These are phyloP conservation scores for Nephrocerus scutellatus DNA, from an alignment of 2,888 invertebrate species.

Conservation along the genomic window DNA sequence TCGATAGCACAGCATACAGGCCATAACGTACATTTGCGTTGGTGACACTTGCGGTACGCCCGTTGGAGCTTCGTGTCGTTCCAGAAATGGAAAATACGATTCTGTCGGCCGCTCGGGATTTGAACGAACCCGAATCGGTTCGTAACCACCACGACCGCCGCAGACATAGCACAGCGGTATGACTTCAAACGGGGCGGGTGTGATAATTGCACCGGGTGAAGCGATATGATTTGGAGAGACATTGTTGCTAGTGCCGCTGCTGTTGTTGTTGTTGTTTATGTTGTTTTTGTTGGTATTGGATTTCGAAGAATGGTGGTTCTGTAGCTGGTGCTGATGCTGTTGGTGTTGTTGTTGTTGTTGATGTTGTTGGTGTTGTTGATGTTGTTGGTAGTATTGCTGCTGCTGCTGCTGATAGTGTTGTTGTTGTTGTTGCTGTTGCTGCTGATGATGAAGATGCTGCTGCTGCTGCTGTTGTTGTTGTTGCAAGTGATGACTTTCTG, in stretches of 20 bases:
- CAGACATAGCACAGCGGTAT: slow-evolving; percentile 60
- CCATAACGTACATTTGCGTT: slow-evolving; percentile 54
- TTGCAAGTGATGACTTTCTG: slow-evolving; percentile 20
- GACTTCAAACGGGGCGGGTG: slow-evolving; percentile 24
- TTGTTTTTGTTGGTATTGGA: slow-evolving; percentile 20
- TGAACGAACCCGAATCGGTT: slow-evolving; percentile 60
- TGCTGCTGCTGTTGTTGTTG: slow-evolving; percentile 22
- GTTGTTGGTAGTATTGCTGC: slow-evolving; percentile 18
- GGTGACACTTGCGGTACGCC: slow-evolving; percentile 51
- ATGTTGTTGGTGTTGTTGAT: slow-evolving; percentile 21
- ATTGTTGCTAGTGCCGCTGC: slow-evolving; percentile 11
- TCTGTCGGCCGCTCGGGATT: slow-evolving; percentile 63
- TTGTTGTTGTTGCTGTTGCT: slow-evolving; percentile 20
- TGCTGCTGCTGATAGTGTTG: slow-evolving; percentile 20
- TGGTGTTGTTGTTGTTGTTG: slow-evolving; percentile 16
- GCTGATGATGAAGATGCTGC: slow-evolving; percentile 28
- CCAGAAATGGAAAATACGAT: slow-evolving; percentile 87
- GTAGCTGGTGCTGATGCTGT: slow-evolving; percentile 21
- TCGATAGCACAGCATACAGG: slow-evolving; percentile 80
- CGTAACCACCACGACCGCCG: slow-evolving; percentile 61
- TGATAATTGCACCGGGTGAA: slow-evolving; percentile 14
- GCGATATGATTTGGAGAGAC: no score
- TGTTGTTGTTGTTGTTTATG: slow-evolving; percentile 17
- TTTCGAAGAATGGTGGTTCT: slow-evolving; percentile 21
- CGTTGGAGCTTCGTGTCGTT: slow-evolving; percentile 77